Conservation (phyloP, 2,113 vertebrate genomes). For the Variabilichromis moorii region DNA sequence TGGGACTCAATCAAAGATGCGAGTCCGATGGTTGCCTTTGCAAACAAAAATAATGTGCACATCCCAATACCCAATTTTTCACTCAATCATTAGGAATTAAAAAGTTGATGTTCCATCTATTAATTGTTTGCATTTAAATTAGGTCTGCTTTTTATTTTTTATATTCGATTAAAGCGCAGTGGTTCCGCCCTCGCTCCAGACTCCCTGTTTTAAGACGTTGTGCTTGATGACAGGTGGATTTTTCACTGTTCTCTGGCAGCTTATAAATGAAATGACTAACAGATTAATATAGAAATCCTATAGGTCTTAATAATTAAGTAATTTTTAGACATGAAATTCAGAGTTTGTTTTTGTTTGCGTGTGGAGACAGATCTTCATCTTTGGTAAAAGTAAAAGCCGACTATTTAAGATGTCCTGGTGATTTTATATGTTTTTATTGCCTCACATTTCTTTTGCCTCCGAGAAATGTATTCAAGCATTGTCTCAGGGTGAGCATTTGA, state of each 20-base stretch:
- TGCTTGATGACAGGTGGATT: background rate
- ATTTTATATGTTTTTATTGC: background rate
- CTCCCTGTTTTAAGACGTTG: background rate
- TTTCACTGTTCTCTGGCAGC: background rate
- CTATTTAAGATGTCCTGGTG: background rate
- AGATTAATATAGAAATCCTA: background rate
- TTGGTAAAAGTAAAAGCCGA: background rate
- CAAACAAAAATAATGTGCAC: background rate
- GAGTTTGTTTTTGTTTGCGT: background rate
- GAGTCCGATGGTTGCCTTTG: background rate
- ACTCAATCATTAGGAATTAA: background rate
- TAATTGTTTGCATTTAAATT: background rate
- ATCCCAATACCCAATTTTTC: background rate
- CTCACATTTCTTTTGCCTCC: background rate
- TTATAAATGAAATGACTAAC: background rate
- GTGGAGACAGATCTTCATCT: background rate
- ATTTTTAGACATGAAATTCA: background rate
- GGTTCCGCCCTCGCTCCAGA: background rate
- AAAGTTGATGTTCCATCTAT: background rate
- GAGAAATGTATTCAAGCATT: background rate
- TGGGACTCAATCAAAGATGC: background rate
- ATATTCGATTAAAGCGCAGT: background rate
- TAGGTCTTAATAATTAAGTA: background rate
- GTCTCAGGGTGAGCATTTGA: background rate
- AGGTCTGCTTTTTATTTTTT: background rate